phyloP scores from a whole-genome alignment of 2,888 invertebrate species.

The Drosophila ustulata region DNA sequence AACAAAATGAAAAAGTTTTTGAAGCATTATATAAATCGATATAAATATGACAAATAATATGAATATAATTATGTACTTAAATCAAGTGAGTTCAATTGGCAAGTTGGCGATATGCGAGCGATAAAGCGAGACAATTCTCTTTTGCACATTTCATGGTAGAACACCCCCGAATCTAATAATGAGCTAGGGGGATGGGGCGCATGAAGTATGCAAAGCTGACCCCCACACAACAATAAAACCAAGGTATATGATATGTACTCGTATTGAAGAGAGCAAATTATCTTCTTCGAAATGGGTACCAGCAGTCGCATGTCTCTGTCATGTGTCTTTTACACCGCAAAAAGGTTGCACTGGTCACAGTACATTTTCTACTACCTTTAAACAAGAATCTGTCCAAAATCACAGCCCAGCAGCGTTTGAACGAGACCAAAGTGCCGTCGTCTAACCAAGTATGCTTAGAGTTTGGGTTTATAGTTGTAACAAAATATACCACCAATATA shows the following conservation, averaged over 20 bases:
- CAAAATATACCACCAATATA: slow-evolving; percentile 9
- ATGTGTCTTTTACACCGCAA: slow-evolving; percentile 82
- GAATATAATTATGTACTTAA: slow-evolving; percentile 16
- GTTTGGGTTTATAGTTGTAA: slow-evolving; percentile 48
- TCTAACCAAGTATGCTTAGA: slow-evolving; percentile 61
- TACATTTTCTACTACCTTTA: slow-evolving; percentile 84
- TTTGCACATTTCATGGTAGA: slow-evolving; percentile 55
- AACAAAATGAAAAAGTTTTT: slow-evolving; percentile 77
- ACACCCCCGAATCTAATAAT: slow-evolving; percentile 1
- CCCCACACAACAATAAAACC: slow-evolving; percentile 26
- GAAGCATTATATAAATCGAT: slow-evolving; percentile 17
- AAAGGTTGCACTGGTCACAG: slow-evolving; percentile 82
- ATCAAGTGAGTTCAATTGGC: slow-evolving; percentile 83
- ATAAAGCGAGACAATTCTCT: slow-evolving; percentile 17
- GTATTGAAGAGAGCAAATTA: background rate
- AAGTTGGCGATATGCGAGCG: slow-evolving; percentile 66
- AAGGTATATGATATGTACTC: background rate
- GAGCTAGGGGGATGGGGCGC: background rate
- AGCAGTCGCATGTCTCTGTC: slow-evolving; percentile 41
- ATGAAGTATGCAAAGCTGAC: slow-evolving; percentile 56
- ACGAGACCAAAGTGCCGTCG: slow-evolving; percentile 22
- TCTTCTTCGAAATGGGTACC: slow-evolving; percentile 29
- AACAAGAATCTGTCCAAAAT: slow-evolving; percentile 85
- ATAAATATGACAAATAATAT: slow-evolving; percentile 21
- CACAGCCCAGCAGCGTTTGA: slow-evolving; percentile 33